These are phyloP conservation scores for Urocolius indicus DNA, from an alignment of 2,113 vertebrate genomes.

Conservation along the genomic window DNA sequence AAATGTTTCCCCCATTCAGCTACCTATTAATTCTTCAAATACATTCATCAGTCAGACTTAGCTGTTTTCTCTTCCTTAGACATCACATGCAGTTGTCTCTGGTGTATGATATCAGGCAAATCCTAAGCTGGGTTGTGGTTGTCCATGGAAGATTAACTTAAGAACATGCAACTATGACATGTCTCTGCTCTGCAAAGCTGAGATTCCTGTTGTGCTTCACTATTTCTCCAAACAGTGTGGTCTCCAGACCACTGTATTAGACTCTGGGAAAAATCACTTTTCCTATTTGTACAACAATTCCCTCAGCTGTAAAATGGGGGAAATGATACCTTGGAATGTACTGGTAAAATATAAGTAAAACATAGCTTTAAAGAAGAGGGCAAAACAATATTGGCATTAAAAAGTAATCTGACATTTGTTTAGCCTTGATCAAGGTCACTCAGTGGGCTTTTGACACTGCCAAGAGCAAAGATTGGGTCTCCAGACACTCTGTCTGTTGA, in stretches of 20 bases:
- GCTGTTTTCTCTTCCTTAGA: not conserved
- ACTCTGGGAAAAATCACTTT: not conserved
- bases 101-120: not conserved
- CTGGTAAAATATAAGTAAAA: not conserved
- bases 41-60: not conserved
- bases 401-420: not conserved
- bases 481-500: not conserved
- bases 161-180: not conserved
- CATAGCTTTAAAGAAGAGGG: not conserved
- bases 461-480: not conserved
- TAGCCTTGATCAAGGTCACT: not conserved
- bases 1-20: not conserved
- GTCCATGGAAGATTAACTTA: not conserved
- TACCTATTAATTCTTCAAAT: not conserved
- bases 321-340: not conserved
- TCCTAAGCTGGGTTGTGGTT: not conserved
- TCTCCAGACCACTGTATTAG: not conserved
- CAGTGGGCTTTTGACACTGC: not conserved
- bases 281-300: not conserved
- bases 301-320: not conserved
- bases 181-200: not conserved
- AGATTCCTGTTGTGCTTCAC: not conserved
- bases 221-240: not conserved
- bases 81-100: not conserved
- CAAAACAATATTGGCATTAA: not conserved